Evolutionary conservation across 2,113 vertebrate species (phyloP).

Genomic region (Epinephelus fuscoguttatus): DNA sequence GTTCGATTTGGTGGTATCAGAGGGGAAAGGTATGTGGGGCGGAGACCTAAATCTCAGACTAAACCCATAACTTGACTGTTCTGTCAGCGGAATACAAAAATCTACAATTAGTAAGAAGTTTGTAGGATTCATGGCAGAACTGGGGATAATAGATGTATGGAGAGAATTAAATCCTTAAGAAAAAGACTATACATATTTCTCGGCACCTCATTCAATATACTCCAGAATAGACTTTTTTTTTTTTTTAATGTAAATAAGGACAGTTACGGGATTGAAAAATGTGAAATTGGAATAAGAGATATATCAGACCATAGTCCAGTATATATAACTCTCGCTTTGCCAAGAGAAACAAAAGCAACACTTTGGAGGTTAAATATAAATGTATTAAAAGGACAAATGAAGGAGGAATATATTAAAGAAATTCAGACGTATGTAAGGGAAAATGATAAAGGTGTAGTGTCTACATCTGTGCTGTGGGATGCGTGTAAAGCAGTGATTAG

Average conservation of each 20-base stretch:
- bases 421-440: not conserved
- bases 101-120: too few relatives aligned
- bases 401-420: not conserved
- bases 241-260: not conserved
- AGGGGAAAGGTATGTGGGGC: too few relatives aligned
- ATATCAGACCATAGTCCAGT: constrained; percentile 3
- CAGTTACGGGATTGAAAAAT: not conserved
- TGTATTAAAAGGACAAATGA: too few relatives aligned
- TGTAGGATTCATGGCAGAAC: not conserved
- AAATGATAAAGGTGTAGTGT: constrained; percentile 15
- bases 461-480: not conserved
- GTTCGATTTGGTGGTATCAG: too few relatives aligned
- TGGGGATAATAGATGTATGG: not conserved
- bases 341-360: not conserved
- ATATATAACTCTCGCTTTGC: not conserved
- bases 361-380: not conserved
- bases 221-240: constrained; percentile 6
- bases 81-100: not conserved
- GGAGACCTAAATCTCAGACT: not conserved
- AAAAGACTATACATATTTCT: constrained; percentile 1
- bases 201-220: not conserved
- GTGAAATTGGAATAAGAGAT: not conserved
- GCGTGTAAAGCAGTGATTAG: not conserved
- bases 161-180: not conserved
- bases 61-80: not conserved